Conservation (phyloP, 2,888 invertebrate genomes). For the Drosophila demipolita region DNA sequence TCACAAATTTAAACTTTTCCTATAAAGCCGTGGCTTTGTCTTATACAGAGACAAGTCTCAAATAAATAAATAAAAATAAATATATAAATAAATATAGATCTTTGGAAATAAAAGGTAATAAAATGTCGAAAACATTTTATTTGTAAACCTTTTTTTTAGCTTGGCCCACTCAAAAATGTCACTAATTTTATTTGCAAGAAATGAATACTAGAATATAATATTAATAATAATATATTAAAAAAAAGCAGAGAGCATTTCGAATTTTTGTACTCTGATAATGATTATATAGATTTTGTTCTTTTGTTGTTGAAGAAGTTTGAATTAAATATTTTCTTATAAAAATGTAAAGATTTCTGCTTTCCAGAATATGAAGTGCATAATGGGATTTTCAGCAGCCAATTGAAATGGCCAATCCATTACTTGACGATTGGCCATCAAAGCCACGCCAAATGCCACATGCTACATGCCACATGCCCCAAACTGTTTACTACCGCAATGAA, state of each 20-base stretch:
- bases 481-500: slow-evolving; percentile 35
- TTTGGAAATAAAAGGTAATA: background rate
- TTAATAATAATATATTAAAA: background rate
- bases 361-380: background rate
- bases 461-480: slow-evolving; percentile 48
- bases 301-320: background rate
- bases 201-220: background rate
- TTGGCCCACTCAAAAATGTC: background rate
- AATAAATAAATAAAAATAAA: too few relatives aligned
- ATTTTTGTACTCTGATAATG: background rate
- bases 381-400: slow-evolving; percentile 31
- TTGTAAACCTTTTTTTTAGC: background rate
- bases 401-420: slow-evolving; percentile 50
- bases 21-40: background rate
- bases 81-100: too few relatives aligned
- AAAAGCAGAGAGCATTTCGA: background rate
- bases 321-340: too few relatives aligned
- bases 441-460: slow-evolving; percentile 37
- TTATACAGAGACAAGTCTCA: background rate
- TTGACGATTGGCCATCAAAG: slow-evolving; percentile 23
- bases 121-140: background rate
- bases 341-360: background rate
- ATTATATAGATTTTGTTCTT: background rate
- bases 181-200: background rate
- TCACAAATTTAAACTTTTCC: background rate